A percentile compares a stretch with the other conserved stretches of the same genome.
Conservation (phyloP, 2,113 vertebrate species). For the Odontophorus gujanensis region DNA sequence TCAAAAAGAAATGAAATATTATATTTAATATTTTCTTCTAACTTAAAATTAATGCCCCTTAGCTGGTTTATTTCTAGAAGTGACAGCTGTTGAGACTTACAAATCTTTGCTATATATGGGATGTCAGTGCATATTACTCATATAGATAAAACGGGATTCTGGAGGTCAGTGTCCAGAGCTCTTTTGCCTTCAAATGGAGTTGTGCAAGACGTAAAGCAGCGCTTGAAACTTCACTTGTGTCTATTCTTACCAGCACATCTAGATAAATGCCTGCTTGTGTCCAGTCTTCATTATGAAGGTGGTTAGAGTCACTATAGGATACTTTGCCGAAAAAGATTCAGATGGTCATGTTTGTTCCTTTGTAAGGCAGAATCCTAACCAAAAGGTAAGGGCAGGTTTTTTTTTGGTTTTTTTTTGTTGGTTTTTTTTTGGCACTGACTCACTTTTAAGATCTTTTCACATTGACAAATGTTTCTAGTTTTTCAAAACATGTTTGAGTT, state of each 20-base stretch:
- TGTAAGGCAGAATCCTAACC: background rate
- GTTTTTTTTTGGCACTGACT: background rate
- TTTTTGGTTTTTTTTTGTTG: background rate
- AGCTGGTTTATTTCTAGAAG: slow-evolving; percentile 33
- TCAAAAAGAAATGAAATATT: slow-evolving; percentile 46
- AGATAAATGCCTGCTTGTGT: background rate
- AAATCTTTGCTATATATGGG: slow-evolving; percentile 47
- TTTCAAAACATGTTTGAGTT: slow-evolving; percentile 13
- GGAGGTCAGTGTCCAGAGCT: background rate
- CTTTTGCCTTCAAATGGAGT: background rate
- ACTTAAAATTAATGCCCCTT: slow-evolving; percentile 29
- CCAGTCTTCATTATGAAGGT: background rate
- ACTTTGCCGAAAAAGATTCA: background rate
- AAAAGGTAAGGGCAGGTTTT: background rate
- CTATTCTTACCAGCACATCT: background rate
- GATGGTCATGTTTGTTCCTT: background rate
- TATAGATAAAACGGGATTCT: background rate
- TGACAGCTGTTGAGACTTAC: slow-evolving; percentile 7
- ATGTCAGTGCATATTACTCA: slow-evolving; percentile 11
- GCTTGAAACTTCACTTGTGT: background rate
- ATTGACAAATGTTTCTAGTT: background rate
- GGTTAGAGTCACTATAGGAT: background rate
- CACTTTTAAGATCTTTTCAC: background rate
- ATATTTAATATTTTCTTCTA: slow-evolving; percentile 37
- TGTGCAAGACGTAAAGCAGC: background rate